Base-by-base conservation (phyloP, 1,140 invertebrate genomes). In the Agraylea sexmaculata region DNA sequence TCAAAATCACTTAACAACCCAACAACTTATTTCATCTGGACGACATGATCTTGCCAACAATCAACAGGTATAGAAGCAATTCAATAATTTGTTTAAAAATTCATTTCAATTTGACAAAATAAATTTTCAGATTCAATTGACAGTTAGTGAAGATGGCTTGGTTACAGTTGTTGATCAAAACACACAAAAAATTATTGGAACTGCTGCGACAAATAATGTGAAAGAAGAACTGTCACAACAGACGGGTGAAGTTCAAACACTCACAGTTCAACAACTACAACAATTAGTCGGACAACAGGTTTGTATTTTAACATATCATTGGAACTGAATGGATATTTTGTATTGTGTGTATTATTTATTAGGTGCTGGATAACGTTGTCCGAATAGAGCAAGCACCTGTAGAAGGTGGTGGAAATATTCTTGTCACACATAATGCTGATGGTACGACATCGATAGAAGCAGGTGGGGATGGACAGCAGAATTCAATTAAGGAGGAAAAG, bases 221-320 rank as follows among this genome's bases (percentile, higher is more conserved):
- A 30, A 40, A 13, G 38, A 65, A 33, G 49, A 54, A 3, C 60
- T 61, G 37, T 62, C 62, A 38, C 57, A 64, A 53, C 58, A 60
- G 4, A 47, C 51, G 3, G 62, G 31, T 1, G 48, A 68, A 27
- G 39, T 49, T 38, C 64, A 68, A 38, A 54, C 62, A 0, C 57
- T 68, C 12, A 68, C 65, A 4, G 64, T 68, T 1, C 63, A 68
- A 39, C 65, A 68, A 43, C 40, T 68, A 38, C 63, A 66, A 32
- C 65, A 68, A 46, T 62, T 68, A 40, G 64, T 68, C 12, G 61
- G 62, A 17, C 62, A 68, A 51, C 62, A 66, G 59, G 64, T 65
- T 28, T 16, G 20, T 20, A n/a, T n/a, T 32, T 6, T 35, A 35
- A 7, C 10, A 35, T 19, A 11, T 18, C 5, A 12, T 31, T 31